Conservation (phyloP, 2,888 invertebrate species). For the Camponotus fellah region DNA sequence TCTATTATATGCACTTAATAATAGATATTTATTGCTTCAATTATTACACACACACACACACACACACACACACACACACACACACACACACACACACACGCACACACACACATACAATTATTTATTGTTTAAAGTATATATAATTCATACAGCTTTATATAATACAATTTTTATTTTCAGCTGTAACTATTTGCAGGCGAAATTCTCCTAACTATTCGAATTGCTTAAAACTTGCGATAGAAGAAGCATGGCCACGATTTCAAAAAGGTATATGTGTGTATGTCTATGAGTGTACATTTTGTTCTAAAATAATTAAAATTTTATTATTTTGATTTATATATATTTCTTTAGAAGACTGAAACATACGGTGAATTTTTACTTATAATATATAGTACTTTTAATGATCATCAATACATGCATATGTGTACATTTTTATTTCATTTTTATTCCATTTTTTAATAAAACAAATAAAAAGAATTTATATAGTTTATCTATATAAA, state of each 20-base stretch:
- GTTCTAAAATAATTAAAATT: background rate
- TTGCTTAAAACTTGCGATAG: background rate
- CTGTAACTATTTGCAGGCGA: background rate
- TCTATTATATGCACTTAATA: background rate
- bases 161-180: background rate
- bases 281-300: no score
- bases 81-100: no score
- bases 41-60: no score
- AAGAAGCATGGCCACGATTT: conserved; percentile 17
- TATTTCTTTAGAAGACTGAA: background rate
- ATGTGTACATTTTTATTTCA: no score
- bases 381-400: background rate
- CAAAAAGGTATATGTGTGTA: background rate
- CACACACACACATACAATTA: background rate
- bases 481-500: background rate
- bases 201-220: background rate
- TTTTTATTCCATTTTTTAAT: background rate
- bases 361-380: background rate
- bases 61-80: no score
- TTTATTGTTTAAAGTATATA: background rate
- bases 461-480: background rate
- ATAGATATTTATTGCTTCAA: background rate
- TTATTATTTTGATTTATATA: background rate
- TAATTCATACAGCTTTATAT: background rate
- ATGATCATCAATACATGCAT: no score